Conservation (phyloP, 2,888 invertebrate species). For the Neocrepidodera transversa region DNA sequence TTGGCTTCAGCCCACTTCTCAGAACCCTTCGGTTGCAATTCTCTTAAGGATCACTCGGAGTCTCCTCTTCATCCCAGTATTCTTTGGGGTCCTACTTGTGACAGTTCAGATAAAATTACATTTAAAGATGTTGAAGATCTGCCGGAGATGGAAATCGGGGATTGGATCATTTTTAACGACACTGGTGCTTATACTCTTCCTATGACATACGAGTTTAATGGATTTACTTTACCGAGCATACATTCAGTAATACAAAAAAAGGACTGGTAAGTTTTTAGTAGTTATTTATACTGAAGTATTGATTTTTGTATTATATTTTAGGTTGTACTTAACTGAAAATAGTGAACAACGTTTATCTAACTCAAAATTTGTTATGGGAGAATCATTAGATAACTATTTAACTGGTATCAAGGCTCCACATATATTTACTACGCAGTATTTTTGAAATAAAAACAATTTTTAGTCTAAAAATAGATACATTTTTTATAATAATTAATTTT, state of each 20-base stretch:
- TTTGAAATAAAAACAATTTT: not conserved
- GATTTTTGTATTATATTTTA: not conserved
- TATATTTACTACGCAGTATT: not conserved
- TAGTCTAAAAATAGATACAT: too few relatives aligned
- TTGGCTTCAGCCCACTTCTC: constrained; percentile 83
- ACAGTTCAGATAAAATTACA: constrained; percentile 82
- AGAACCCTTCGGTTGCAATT: constrained; percentile 71
- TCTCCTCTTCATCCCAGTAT: constrained; percentile 62
- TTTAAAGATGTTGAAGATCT: constrained; percentile 61
- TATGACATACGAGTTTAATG: constrained; percentile 91
- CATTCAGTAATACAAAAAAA: constrained; percentile 67
- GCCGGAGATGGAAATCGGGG: constrained; percentile 78
- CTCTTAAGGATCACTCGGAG: constrained; percentile 28
- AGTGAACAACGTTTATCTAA: not conserved
- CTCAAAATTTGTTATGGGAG: constrained; percentile 4
- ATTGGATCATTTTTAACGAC: constrained; percentile 87
- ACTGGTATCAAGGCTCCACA: constrained; percentile 4
- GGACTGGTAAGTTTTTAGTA: constrained; percentile 68
- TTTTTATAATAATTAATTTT: too few relatives aligned
- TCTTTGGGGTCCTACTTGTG: constrained; percentile 96
- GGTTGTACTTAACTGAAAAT: constrained; percentile 1
- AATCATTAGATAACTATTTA: constrained; percentile 2
- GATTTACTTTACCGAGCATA: constrained; percentile 83
- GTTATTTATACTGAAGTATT: not conserved
- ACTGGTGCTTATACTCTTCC: constrained; percentile 97